Evolutionary conservation across 2,113 vertebrate species (phyloP).

Genomic region (Potamarius usumacintae): DNA sequence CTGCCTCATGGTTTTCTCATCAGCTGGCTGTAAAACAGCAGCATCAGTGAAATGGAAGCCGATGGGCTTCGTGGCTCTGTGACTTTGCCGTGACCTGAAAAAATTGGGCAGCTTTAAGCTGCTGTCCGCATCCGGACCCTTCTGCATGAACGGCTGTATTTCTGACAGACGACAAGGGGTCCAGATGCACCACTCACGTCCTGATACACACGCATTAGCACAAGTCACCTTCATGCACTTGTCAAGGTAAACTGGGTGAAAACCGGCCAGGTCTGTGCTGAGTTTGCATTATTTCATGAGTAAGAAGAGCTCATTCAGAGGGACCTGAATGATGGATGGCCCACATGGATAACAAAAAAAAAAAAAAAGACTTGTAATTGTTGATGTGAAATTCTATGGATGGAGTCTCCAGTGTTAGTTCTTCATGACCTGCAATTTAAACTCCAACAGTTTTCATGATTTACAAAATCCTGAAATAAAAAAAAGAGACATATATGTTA

Average conservation of each 20-base stretch:
- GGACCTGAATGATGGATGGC: too few relatives aligned
- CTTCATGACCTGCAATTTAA: not conserved
- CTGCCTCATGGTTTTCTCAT: not conserved
- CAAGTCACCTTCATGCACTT: slow-evolving; percentile 29
- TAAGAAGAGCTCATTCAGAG: not conserved
- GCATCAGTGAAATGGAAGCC: slow-evolving; percentile 3
- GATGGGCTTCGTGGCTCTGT: slow-evolving; percentile 51
- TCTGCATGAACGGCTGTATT: slow-evolving; percentile 1
- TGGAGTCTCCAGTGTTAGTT: not conserved
- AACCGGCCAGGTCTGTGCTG: not conserved
- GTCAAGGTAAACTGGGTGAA: not conserved
- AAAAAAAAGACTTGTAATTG: not conserved
- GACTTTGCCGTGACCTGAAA: slow-evolving; percentile 63
- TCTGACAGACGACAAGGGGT: not conserved
- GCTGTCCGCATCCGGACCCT: slow-evolving; percentile 12
- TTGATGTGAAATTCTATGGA: not conserved
- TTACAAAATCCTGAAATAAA: not conserved
- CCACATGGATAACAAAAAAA: too few relatives aligned
- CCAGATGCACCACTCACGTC: not conserved
- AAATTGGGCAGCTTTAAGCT: slow-evolving; percentile 61
- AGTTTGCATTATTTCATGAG: not conserved
- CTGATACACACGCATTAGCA: not conserved
- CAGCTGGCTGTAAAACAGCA: slow-evolving; percentile 6
- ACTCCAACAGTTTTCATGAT: not conserved
- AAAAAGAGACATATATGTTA: not conserved